Base-by-base conservation (phyloP, 2,797 vertebrate genomes). In the Delichon dasypus region DNA sequence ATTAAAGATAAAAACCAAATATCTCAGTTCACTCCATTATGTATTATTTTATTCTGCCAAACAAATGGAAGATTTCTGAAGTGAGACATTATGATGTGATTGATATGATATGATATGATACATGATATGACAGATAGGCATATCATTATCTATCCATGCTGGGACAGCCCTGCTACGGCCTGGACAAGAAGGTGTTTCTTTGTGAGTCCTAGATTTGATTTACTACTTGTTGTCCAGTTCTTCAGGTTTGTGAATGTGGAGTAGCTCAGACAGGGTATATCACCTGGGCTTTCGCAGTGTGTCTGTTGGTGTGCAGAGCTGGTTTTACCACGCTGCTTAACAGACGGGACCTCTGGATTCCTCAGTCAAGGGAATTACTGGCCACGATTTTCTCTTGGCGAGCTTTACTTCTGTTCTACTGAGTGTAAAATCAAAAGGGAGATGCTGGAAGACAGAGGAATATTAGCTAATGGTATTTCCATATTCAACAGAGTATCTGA, bases 221-320 rank as follows among this genome's bases (percentile, higher is more conserved):
- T 64, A 16, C 11, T 11, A 38, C 14, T 30, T 64, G 5, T 9
- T 10, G 10, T 32, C 18, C 13, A 26, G 5, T 60, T 74, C 25
- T 68, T 21, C 55, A 54, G 8, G 9, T 47, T 47, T 71, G 9
- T 62, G 38, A 23, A 62, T 1, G 1, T 57, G n/a, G 22, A 65
- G 26, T 44, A 67, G 13, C 9, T n/a, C 0, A 1, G 7, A 5
- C 7, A 55, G 13, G 18, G 3, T 38, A 14, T 53, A 26, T 38
- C 12, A 61, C 27, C n/a, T 51, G n/a, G 30, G 8, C 2, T 71
- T 16, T 40, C 29, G 3, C 22, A 26, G 19, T 29, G 13, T n/a
- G 22, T 50, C 19, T 83, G 23, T 16, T 20, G 5, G 10, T 57
- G 4, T 42, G 15, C 25, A 80, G 50, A 53, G 13, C 27, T 38